Conservation (phyloP, 2,888 invertebrate species). For the Amphipyra berbera region DNA sequence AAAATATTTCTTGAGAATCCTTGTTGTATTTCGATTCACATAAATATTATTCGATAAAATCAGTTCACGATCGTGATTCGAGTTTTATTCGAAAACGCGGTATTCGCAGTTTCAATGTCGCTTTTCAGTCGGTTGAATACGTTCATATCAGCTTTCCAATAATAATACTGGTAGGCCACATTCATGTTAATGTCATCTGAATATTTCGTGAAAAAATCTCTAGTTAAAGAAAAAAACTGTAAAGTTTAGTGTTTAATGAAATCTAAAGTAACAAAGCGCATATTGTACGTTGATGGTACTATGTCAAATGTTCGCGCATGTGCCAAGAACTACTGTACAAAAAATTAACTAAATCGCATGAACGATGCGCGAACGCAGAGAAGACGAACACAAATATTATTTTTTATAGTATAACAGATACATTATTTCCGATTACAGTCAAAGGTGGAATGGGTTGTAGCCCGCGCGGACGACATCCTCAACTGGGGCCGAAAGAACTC, state of each 20-base stretch:
- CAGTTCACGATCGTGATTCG: conserved; percentile 17
- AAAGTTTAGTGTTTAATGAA: too few species aligned
- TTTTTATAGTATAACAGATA: too few species aligned
- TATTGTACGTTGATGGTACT: too few species aligned
- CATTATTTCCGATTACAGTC: conserved; percentile 66
- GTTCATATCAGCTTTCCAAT: conserved; percentile 14
- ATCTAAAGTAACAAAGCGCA: too few species aligned
- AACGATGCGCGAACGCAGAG: too few species aligned
- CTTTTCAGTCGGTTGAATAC: not conserved
- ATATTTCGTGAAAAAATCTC: too few species aligned
- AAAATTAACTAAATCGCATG: too few species aligned
- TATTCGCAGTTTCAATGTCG: conserved; percentile 2
- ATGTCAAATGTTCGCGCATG: too few species aligned
- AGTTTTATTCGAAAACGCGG: conserved; percentile 17
- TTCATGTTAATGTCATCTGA: too few species aligned
- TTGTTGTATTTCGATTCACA: conserved; percentile 3
- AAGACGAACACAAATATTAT: too few species aligned
- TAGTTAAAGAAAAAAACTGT: too few species aligned
- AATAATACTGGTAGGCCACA: not conserved
- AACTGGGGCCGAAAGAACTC: conserved; percentile 98
- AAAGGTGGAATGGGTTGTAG: conserved; percentile 95
- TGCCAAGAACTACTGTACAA: too few species aligned
- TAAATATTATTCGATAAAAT: conserved; percentile 4
- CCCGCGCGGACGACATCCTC: conserved; percentile 96
- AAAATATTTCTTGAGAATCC: not conserved